Evolutionary conservation across 2,888 invertebrate species (phyloP), one percentile per base, ranked within the genome.

Genomic region (Eupelmus urozonus): DNA sequence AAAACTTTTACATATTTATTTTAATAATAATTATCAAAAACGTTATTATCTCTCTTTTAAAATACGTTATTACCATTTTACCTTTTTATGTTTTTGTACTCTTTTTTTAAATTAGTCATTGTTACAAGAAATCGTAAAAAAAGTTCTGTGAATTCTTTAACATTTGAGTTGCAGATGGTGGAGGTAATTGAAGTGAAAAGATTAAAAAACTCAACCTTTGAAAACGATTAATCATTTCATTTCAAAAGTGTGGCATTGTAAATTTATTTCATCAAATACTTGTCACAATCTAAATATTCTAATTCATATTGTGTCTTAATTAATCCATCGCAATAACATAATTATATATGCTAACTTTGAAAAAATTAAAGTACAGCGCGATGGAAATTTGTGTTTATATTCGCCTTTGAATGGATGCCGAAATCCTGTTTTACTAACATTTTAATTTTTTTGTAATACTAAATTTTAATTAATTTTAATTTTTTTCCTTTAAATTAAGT

Each of bases 241-340:
- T 5, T 42, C 40, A 29, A 65, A 53, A 55, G 20, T 27, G 42
- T 51, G 69, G 59, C 71, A 59, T 65, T 71, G 76, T 71, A 77
- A 65, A 76, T 70, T 76, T 55, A 60, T 63, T n/a, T 65, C 53
- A 76, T 69, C 25, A 62, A 53, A 45, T 62, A 29, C 25, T 57
- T 67, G 11, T 51, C 27, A 53, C 25, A 20, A 45, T 7, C 40
- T 29, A 57, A 66, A 57, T 51, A 66, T 18, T 65, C 59, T 70
- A 57, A 71, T 76, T 53, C 53, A 76, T 76, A 57, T 7, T 75
- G 40, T 78, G 20, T 76, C 45, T 59, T 29, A 75, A 69, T 66
- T 76, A 79, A 75, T 79, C 65, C 13, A 70, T 76, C 20, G 45
- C 60, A 53, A 55, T 81, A 82, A 82, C 81, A 82, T 62, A 55